These are phyloP conservation scores for Hippotragus niger DNA, from an alignment of 2,113 vertebrate genomes.

Conservation along the genomic window DNA sequence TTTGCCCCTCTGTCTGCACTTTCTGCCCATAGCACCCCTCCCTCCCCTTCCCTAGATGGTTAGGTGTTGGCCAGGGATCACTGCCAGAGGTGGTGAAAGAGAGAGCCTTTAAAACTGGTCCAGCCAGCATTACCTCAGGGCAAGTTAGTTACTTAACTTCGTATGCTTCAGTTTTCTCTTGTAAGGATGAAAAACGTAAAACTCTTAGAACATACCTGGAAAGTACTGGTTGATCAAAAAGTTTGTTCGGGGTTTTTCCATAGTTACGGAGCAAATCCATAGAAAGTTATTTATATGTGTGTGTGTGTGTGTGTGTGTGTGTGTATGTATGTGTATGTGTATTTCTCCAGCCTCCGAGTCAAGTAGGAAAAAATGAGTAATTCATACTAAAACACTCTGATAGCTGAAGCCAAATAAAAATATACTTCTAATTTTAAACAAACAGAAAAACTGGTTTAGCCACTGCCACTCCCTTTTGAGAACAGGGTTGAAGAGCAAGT, in stretches of 20 bases:
- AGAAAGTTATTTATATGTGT: neutral
- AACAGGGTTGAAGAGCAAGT: neutral
- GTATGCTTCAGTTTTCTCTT: neutral
- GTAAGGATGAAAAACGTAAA: neutral
- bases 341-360: neutral
- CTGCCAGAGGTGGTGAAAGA: neutral
- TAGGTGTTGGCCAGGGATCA: constrained; percentile 30
- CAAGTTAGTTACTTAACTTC: neutral
- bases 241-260: neutral
- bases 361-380: neutral
- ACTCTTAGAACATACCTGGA: neutral
- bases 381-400: neutral
- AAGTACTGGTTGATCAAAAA: neutral
- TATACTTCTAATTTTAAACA: neutral
- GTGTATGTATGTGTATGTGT: neutral
- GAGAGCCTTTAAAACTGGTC: constrained; percentile 51
- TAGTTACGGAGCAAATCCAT: neutral
- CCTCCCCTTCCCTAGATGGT: neutral
- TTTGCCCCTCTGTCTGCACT: neutral
- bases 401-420: neutral
- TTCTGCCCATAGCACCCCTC: neutral
- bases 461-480: constrained; percentile 48
- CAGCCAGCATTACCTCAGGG: neutral
- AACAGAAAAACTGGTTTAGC: constrained; percentile 38
- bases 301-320: neutral